A percentile compares a stretch with the other conserved stretches of the same genome.
These are phyloP conservation scores for Cirrhinus mrigala DNA, from an alignment of 2,797 vertebrate species.

Conservation along the genomic window DNA sequence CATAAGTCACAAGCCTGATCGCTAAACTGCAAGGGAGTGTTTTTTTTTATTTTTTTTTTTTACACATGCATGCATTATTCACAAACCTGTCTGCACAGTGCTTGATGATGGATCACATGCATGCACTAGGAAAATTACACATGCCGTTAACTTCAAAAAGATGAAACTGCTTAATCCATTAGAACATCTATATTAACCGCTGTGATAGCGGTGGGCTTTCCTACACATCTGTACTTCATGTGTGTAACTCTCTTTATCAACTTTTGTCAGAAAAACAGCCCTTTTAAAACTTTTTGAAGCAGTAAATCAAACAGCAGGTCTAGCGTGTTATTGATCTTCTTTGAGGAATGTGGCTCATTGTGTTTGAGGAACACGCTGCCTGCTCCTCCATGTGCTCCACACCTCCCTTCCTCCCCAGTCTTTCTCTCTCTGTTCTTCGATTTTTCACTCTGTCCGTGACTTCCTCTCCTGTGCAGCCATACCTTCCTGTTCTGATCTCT, in stretches of 20 bases:
- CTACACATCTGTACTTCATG: conserved; percentile 59
- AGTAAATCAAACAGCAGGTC: conserved; percentile 33
- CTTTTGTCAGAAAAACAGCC: conserved; percentile 18
- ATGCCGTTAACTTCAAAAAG: conserved; percentile 22
- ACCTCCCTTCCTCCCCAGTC: conserved; percentile 11
- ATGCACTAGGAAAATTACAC: background rate
- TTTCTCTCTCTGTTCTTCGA: conserved; percentile 22
- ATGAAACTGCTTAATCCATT: background rate
- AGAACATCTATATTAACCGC: conserved; percentile 35
- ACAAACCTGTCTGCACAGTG: conserved; percentile 15
- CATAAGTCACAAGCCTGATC: conserved; percentile 34
- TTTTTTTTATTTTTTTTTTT: conserved; percentile 39
- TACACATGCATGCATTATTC: conserved; percentile 32
- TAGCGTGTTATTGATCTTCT: conserved; percentile 47
- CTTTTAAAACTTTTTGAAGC: conserved; percentile 13
- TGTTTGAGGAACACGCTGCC: conserved; percentile 55
- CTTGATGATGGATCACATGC: conserved; percentile 32
- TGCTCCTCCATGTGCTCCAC: background rate
- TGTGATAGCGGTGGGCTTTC: conserved; percentile 21
- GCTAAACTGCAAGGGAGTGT: conserved; percentile 37
- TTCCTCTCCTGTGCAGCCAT: conserved; percentile 27
- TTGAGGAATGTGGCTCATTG: conserved; percentile 56
- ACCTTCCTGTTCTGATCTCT: conserved; percentile 32
- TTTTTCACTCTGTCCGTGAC: conserved; percentile 17
- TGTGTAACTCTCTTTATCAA: conserved; percentile 30